These are phyloP conservation scores for Aphelenchoides avenae DNA, from an alignment of 1,140 invertebrate genomes.

Conservation along the genomic window DNA sequence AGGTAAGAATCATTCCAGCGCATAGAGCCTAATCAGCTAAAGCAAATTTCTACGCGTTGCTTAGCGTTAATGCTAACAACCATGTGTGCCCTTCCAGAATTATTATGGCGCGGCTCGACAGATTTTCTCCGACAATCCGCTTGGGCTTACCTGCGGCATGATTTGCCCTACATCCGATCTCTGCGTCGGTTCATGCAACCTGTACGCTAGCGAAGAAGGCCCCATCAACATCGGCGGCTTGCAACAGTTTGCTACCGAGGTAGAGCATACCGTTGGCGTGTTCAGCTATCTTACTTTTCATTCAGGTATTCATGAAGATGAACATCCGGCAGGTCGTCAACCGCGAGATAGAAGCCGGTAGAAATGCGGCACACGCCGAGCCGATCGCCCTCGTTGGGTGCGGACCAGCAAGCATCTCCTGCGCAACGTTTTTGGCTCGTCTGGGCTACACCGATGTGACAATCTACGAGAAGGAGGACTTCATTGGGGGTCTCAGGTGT, in stretches of 20 bases:
- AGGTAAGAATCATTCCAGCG: too few species aligned
- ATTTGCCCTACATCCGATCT: constrained; percentile 96
- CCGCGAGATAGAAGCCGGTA: constrained; percentile 64
- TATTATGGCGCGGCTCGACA: constrained; percentile 95
- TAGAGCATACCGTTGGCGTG: constrained; percentile 58
- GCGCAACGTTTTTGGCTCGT: constrained; percentile 86
- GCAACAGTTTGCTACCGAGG: constrained; percentile 93
- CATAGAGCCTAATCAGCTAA: too few species aligned
- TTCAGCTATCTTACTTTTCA: constrained; percentile 15
- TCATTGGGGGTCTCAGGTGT: constrained; percentile 80
- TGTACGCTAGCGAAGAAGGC: constrained; percentile 81
- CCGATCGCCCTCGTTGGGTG: constrained; percentile 86
- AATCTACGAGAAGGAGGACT: constrained; percentile 83
- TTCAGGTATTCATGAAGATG: constrained; percentile 85
- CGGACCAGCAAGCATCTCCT: constrained; percentile 91
- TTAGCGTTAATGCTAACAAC: neutral
- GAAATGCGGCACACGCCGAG: constrained; percentile 66
- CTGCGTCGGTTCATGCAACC: constrained; percentile 93
- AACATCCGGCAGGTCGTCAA: constrained; percentile 77
- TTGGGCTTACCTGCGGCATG: constrained; percentile 94
- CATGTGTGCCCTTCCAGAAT: constrained; percentile 67
- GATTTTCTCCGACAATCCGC: constrained; percentile 92
- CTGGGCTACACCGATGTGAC: constrained; percentile 85
- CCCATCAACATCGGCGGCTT: constrained; percentile 96
- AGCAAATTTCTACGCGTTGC: too few species aligned